Base-by-base conservation (phyloP, 2,888 invertebrate species). In the Harpalus rufipes region DNA sequence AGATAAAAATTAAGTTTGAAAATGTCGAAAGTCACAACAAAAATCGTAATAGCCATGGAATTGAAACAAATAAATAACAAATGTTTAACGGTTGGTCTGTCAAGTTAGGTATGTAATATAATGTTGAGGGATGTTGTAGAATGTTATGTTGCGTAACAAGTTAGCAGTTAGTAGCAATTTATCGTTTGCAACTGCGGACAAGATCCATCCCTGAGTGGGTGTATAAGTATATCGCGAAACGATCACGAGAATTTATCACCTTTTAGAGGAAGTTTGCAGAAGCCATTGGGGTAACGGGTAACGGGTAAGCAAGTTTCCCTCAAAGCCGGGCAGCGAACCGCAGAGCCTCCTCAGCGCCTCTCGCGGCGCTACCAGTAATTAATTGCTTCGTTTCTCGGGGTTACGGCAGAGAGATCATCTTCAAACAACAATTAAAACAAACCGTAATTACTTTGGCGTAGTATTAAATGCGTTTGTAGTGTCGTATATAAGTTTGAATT, bases 401-500 rank as follows among this genome's bases (percentile, higher is more conserved):
- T 81, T 68, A 68, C 81, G 44, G 81, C 32, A 39, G 56, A 65
- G 81, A 68, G 81, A 84, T 84, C 78, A 84, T 84, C 84, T 84
- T 84, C 84, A 84, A 84, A 84, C 84, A 84, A 84, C 84, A 84
- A 84, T 84, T 84, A 84, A 84, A 84, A 84, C 84, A 84, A 83
- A 84, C 84, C 84, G 84, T 84, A 84, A 84, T 84, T 84, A 84
- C 84, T 84, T 84, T 78, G 76, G 84, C 63, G 78, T 63, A 84
- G 78, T 78, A 84, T 84, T 84, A 84, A 84, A 84, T 83, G 83
- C 83, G 83, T 83, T 84, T 78, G 84, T 63, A 84, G 84, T 84
- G 84, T 84, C 84, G 84, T 84, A 84, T 84, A 84, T 84, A 84
- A 84, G 84, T 84, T 84, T 84, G 84, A 84, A 84, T 84, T 84